phyloP scores from a whole-genome alignment of 2,797 vertebrate species.

The Phaenicophaeus curvirostris region DNA sequence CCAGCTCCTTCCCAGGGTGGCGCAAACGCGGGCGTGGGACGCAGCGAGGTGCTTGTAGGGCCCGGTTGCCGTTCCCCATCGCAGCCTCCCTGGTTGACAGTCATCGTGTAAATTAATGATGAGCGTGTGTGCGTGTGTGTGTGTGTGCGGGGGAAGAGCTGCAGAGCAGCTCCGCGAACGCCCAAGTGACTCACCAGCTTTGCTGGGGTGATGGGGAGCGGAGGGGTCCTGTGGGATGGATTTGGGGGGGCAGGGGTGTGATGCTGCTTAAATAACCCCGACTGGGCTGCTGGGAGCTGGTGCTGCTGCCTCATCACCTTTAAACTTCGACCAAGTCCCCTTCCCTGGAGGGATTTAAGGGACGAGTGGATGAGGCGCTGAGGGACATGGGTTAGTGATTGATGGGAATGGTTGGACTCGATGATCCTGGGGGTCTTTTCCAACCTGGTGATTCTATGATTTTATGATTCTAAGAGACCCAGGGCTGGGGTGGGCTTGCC shows the following conservation, averaged over 20 bases:
- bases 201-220: rapidly evolving
- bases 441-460: too few species aligned
- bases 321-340: not conserved
- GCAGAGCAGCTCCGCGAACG: not conserved
- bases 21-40: not conserved
- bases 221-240: rapidly evolving
- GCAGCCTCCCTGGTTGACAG: not conserved
- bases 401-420: too few species aligned
- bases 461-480: too few species aligned
- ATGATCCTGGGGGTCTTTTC: too few species aligned
- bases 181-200: not conserved
- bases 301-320: too few species aligned
- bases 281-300: not conserved
- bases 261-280: rapidly evolving
- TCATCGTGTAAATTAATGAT: constrained; percentile 39
- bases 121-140: not conserved
- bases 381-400: too few species aligned
- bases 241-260: not conserved
- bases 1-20: not conserved
- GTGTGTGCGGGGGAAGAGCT: not conserved
- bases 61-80: rapidly evolving
- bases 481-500: not conserved
- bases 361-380: too few species aligned
- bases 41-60: not conserved
- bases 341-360: too few species aligned